Base-by-base conservation (phyloP, 2,797 vertebrate species). In the Okamejei kenojei region DNA sequence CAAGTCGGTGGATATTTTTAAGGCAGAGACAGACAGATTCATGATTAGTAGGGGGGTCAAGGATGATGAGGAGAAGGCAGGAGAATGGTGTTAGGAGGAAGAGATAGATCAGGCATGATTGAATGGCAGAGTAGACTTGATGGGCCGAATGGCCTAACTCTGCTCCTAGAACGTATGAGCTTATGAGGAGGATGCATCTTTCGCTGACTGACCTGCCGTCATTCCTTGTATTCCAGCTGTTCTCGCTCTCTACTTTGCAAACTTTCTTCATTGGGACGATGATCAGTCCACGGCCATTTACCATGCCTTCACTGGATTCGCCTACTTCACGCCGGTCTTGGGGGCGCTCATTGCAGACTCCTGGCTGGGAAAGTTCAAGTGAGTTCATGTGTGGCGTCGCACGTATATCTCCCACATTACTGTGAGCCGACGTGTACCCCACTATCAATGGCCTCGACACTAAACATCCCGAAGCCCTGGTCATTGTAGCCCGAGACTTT, bases 281-380 rank as follows among this genome's bases (percentile, higher is more conserved):
- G 96, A 99, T 94, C 96, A 97, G 2, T 98, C 98, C 94, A 99
- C 98, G 0, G 97, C 98, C 0, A 94, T 99, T 93, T 99, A 99
- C 95, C 99, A 99, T 3, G 98, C 98, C 94, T 99, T 99, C 96
- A 97, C 96, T 0, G 96, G 98, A 0, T 96, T 99, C 58, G 99
- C 98, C 95, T 99, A 99, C 95, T 99, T 99, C 95, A 99, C 98
- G 0, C 98, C 99, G 13, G 95, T 99, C 80, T 94, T 99, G 8
- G 98, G 98, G 94, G 99, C 99, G 63, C 94, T 98, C 95, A 98
- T 99, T 92, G 98, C 98, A 45, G 99, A 99, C 95, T 98, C 98
- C 0, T 99, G 98, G 98, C 95, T 99, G 93, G 99, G 99, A 32
- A 99, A 99, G 95, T 99, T 97, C 96, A 99, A 96, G 99, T 99